Percentiles rank a stretch among this genome's conserved stretches.
Evolutionary conservation across 2,888 invertebrate genomes (phyloP).

Genomic region (Dicyrtoma fusca): DNA sequence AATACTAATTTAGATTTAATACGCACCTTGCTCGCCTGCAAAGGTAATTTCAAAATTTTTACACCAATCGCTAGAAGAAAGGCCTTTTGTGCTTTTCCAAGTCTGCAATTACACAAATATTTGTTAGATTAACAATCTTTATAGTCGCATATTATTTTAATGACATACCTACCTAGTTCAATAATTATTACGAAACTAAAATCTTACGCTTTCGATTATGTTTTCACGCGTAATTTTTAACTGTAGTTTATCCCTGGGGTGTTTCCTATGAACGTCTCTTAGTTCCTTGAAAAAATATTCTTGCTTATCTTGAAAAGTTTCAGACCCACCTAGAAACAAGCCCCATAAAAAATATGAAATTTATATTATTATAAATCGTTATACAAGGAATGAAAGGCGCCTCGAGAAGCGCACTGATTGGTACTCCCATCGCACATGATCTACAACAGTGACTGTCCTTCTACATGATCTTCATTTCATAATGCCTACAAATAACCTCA

Average conservation of each 20-base stretch:
- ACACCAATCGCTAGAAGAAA: slow-evolving; percentile 90
- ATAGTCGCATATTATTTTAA: too few species aligned
- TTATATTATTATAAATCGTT: not conserved
- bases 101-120: slow-evolving; percentile 60
- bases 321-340: slow-evolving; percentile 72
- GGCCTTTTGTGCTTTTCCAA: slow-evolving; percentile 83
- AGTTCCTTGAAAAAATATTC: slow-evolving; percentile 81
- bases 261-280: slow-evolving; percentile 81
- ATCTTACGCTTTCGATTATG: slow-evolving; percentile 73
- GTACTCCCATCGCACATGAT: not conserved
- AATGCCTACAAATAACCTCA: not conserved
- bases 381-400: not conserved
- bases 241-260: slow-evolving; percentile 81
- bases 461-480: not conserved
- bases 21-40: slow-evolving; percentile 85
- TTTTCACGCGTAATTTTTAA: slow-evolving; percentile 81
- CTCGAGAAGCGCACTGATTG: too few species aligned
- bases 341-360: not conserved
- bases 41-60: slow-evolving; percentile 90
- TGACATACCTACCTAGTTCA: too few species aligned
- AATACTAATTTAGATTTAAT: not conserved
- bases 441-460: not conserved
- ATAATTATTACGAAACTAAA: too few species aligned
- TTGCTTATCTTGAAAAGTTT: slow-evolving; percentile 77
- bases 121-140: too few species aligned